A percentile compares a stretch with the other conserved stretches of the same genome.
Evolutionary conservation across 2,888 invertebrate species (phyloP).

Genomic region (Trachelus stipa): DNA sequence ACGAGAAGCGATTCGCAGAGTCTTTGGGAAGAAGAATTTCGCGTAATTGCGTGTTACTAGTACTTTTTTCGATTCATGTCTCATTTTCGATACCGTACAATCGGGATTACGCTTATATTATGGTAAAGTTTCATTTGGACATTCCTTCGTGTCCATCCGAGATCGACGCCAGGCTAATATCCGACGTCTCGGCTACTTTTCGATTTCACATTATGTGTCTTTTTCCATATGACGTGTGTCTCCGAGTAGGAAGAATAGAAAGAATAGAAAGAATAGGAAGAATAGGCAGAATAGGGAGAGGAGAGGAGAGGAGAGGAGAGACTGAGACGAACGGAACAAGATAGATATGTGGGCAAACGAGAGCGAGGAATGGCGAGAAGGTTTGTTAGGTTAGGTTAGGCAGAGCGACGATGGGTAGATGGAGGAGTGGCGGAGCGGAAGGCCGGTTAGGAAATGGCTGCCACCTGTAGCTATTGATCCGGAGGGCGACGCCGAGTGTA

Average conservation of each 20-base stretch:
- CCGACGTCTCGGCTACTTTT: too few relatives aligned
- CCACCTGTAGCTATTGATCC: conserved; percentile 68
- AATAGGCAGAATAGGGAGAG: too few relatives aligned
- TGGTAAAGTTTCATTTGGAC: too few relatives aligned
- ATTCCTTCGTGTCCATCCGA: too few relatives aligned
- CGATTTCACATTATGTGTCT: not conserved
- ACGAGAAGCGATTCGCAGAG: too few relatives aligned
- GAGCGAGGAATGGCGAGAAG: conserved; percentile 23
- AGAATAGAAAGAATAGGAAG: too few relatives aligned
- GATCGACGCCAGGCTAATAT: too few relatives aligned
- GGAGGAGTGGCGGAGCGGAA: conserved; percentile 17
- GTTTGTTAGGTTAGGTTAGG: not conserved
- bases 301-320: not conserved
- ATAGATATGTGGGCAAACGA: not conserved
- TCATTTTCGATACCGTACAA: not conserved
- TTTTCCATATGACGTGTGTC: not conserved
- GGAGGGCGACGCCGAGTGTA: conserved; percentile 56
- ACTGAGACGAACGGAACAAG: conserved; percentile 19
- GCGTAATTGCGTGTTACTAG: too few relatives aligned
- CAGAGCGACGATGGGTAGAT: conserved; percentile 2
- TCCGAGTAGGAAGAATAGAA: too few relatives aligned
- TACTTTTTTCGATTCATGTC: not conserved
- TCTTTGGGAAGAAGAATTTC: too few relatives aligned
- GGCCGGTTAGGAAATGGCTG: conserved; percentile 64
- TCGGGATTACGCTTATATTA: too few relatives aligned